Percentiles rank a stretch among this genome's conserved stretches.
Conservation (phyloP, 35 echinoderm and acorn worm species). For the Amphiura filiformis region DNA sequence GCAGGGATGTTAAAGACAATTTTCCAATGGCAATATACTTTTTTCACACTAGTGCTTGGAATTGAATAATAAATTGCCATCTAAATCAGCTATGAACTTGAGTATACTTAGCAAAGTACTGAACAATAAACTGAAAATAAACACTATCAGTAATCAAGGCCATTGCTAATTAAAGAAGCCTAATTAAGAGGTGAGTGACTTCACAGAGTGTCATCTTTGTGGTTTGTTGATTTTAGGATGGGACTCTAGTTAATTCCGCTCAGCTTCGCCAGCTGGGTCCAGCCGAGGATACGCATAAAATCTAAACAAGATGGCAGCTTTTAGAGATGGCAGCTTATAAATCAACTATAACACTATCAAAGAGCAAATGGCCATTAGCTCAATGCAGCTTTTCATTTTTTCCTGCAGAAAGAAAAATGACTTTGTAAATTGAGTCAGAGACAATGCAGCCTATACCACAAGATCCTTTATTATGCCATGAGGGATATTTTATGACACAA, state of each 20-base stretch:
- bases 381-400: neutral
- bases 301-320: neutral
- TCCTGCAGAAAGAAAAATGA: neutral
- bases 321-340: constrained; percentile 6
- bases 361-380: neutral
- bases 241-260: neutral
- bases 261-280: neutral
- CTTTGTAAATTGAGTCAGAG: neutral
- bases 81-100: neutral
- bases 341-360: constrained; percentile 6
- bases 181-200: constrained; percentile 6
- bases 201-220: neutral
- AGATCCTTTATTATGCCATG: neutral
- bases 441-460: neutral
- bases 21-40: too few species aligned
- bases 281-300: neutral
- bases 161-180: neutral
- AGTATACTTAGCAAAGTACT: neutral
- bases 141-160: neutral
- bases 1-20: too few species aligned
- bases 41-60: neutral
- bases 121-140: too few species aligned
- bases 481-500: neutral
- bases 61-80: neutral
- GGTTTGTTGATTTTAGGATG: neutral